These are phyloP conservation scores for Lagocephalus sceleratus DNA, from an alignment of 2,797 vertebrate species.

Conservation along the genomic window DNA sequence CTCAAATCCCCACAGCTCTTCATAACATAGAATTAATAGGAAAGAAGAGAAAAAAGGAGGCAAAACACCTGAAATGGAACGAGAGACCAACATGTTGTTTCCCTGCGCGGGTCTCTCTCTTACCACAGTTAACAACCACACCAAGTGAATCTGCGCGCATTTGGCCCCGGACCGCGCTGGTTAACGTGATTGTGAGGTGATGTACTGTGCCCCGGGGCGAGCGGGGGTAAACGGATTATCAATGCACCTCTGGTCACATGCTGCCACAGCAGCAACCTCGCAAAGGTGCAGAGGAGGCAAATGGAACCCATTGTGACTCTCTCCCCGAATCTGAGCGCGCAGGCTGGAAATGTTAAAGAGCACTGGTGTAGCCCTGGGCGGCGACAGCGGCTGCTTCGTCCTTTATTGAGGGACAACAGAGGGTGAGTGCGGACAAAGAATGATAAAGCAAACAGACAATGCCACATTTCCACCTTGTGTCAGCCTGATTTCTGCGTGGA, in stretches of 20 bases:
- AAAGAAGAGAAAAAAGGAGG: conserved; percentile 2
- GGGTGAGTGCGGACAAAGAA: conserved; percentile 28
- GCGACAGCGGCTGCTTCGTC: conserved; percentile 27
- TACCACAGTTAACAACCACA: conserved; percentile 52
- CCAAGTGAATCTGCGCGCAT: conserved; percentile 59
- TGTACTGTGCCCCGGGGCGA: conserved; percentile 55
- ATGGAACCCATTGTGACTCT: conserved; percentile 36
- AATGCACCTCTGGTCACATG: conserved; percentile 51
- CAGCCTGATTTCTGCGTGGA: conserved; percentile 47
- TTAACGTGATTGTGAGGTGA: conserved; percentile 71
- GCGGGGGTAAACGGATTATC: conserved; percentile 67
- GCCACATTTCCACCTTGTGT: conserved; percentile 31
- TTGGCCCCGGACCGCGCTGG: conserved; percentile 51
- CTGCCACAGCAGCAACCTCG: conserved; percentile 57
- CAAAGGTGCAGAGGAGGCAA: conserved; percentile 41
- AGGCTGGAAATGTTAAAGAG: conserved; percentile 76
- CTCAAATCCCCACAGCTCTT: conserved; percentile 63
- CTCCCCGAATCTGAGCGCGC: conserved; percentile 29
- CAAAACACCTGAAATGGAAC: conserved; percentile 6
- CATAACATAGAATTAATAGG: conserved; percentile 65
- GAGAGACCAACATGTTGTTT: conserved; percentile 33
- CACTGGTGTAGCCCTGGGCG: conserved; percentile 61
- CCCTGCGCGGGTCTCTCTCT: conserved; percentile 23
- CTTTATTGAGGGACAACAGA: conserved; percentile 44
- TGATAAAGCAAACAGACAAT: conserved; percentile 60